Conservation (phyloP, 2,113 vertebrate genomes). For the Hemicordylus capensis region DNA sequence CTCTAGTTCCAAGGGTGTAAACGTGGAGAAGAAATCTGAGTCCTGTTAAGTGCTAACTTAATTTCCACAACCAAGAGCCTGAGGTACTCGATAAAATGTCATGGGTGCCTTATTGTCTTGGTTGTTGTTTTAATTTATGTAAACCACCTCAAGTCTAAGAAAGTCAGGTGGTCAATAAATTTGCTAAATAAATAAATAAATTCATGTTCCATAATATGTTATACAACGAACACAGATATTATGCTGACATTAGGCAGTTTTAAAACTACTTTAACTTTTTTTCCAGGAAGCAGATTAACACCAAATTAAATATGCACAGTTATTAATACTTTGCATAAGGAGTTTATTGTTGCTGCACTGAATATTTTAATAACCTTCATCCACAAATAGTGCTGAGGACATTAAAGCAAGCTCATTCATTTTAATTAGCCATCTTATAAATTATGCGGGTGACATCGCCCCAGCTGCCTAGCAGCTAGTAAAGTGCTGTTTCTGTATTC, state of each 20-base stretch:
- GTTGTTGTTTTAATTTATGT: too few relatives aligned
- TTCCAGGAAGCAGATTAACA: slow-evolving; percentile 59
- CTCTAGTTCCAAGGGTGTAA: neutral
- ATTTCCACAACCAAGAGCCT: neutral
- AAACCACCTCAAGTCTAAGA: too few relatives aligned
- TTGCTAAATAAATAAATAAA: too few relatives aligned
- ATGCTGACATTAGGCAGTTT: slow-evolving; percentile 44
- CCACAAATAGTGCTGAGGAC: slow-evolving; percentile 58
- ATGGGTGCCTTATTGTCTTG: neutral
- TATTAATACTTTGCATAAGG: slow-evolving; percentile 63
- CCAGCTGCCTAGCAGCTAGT: slow-evolving; percentile 59
- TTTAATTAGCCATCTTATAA: slow-evolving; percentile 80
- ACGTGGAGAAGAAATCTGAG: neutral
- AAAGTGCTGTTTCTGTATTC: slow-evolving; percentile 70
- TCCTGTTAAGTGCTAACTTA: neutral
- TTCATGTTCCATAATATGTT: slow-evolving; percentile 33
- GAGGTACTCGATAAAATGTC: slow-evolving; percentile 1
- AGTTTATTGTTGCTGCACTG: slow-evolving; percentile 58
- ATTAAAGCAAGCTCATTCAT: slow-evolving; percentile 67
- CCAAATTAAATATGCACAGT: slow-evolving; percentile 65
- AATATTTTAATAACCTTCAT: slow-evolving; percentile 73
- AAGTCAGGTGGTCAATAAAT: too few relatives aligned
- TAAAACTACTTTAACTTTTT: slow-evolving; percentile 54
- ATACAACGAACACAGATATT: slow-evolving; percentile 17
- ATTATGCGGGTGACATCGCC: slow-evolving; percentile 61